Conservation (phyloP, 2,113 vertebrate species). For the Rousettus leschenaultii region DNA sequence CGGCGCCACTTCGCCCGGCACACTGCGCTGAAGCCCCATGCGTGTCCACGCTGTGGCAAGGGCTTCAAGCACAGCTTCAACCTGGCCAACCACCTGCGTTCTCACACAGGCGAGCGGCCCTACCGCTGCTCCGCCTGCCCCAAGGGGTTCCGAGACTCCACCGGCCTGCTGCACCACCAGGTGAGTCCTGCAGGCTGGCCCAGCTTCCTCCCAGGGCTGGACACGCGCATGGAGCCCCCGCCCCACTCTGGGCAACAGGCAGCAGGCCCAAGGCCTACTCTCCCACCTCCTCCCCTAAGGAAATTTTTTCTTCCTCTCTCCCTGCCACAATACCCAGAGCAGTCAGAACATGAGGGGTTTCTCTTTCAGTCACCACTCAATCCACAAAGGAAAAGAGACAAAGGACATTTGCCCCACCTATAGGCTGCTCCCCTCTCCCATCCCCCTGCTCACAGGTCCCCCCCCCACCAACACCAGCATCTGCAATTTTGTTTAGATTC, state of each 20-base stretch:
- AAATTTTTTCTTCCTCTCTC: neutral
- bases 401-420: accelerated
- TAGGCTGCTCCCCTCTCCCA: neutral
- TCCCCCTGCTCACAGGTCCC: neutral
- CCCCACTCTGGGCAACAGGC: neutral
- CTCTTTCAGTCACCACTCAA: neutral
- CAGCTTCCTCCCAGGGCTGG: neutral
- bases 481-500: neutral
- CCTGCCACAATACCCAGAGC: neutral
- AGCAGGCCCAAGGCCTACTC: neutral
- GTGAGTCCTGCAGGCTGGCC: conserved; percentile 54
- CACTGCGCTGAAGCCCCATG: conserved; percentile 78
- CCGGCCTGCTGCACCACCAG: conserved; percentile 78
- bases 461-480: neutral
- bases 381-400: neutral
- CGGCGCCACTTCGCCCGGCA: conserved; percentile 79
- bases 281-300: neutral
- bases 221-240: neutral
- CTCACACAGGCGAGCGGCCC: conserved; percentile 78
- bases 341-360: neutral
- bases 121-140: conserved; percentile 79
- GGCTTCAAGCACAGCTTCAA: conserved; percentile 82
- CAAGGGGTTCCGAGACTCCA: conserved; percentile 80
- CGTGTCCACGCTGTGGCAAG: conserved; percentile 78
- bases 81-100: conserved; percentile 80